These are phyloP conservation scores for Parotocinclus haroldoi DNA, from an alignment of 2,797 vertebrate genomes.

Conservation along the genomic window DNA sequence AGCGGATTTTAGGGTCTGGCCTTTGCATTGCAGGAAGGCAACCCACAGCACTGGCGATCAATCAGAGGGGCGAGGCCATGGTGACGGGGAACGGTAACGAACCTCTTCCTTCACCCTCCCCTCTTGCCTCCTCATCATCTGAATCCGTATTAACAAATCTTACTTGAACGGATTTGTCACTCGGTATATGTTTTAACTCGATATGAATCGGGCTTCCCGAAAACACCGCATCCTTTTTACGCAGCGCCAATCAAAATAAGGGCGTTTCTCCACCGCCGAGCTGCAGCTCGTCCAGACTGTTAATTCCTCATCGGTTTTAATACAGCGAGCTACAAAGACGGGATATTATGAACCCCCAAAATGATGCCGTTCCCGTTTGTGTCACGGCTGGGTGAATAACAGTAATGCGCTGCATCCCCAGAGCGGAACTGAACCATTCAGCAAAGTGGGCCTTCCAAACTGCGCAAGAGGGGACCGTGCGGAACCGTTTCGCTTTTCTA, in stretches of 20 bases:
- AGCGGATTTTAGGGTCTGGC: too few relatives aligned
- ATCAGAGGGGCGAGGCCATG: not conserved
- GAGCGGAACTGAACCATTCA: constrained; percentile 35
- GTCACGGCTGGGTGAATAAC: constrained; percentile 27
- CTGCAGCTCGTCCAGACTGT: constrained; percentile 10
- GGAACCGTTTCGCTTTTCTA: not conserved
- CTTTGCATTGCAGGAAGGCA: not conserved
- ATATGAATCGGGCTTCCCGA: too few relatives aligned
- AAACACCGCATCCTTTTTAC: constrained; percentile 37
- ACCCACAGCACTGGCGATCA: not conserved
- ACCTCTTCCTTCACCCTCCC: not conserved
- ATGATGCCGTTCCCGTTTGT: not conserved
- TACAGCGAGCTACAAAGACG: not conserved
- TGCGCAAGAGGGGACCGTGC: constrained; percentile 15
- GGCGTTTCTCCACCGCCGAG: constrained; percentile 50
- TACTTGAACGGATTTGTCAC: too few relatives aligned
- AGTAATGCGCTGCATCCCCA: constrained; percentile 31
- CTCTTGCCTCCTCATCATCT: not conserved
- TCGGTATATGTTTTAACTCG: too few relatives aligned
- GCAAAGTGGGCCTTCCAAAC: constrained; percentile 41
- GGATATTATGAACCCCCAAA: too few relatives aligned
- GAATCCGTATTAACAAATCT: not conserved
- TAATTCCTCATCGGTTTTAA: not conserved
- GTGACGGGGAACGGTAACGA: not conserved
- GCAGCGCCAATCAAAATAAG: constrained; percentile 31